Base-by-base conservation (phyloP, 1,140 invertebrate species). In the Condylostylus longicornis region DNA sequence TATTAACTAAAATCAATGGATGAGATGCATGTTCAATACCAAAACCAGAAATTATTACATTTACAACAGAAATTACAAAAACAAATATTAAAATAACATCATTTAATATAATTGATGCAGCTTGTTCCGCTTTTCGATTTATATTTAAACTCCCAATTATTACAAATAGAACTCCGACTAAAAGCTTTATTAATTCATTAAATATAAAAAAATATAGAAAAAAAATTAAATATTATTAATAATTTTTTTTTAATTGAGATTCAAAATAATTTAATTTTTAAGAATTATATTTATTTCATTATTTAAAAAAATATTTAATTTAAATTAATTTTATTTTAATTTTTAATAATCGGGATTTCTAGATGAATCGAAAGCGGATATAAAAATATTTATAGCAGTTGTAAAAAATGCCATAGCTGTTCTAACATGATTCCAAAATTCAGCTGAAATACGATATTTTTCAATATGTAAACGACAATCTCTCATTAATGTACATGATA, bases 21-120 rank as follows among this genome's bases (percentile, higher is more conserved):
- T 67, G 70, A 45, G 70, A 77, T 4, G 74, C 73, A 57, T 75
- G 75, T 54, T 83, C 77, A 42, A 86, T 79, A 28, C 81, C 80
- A 50, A 86, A 85, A 19, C 76, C 77, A 25, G 79, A 82, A 49
- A 84, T 82, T 10, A 84, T 68, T 30, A 86, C 72, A 53, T 86
- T 86, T 13, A 77, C 65, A 21, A 82, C 64, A 12, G 79, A 79
- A 54, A 85, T 83, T 12, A 81, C 47, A 55, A 86, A 85, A 46
- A 86, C 69, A 45, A 82, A 71, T 49, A 82, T 71, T 28, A 83
- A 66, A 42, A 82, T 82, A 40, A 82, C 50, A 55, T 86, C 80
- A 59, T 86, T 86, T 40, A 85, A 66, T 40, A 83, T 70, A 35
- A 75, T 57, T 8, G 81, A 81, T 14, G 74, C 69, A 4, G 64